phyloP scores from a whole-genome alignment of 2,888 invertebrate species.

The Ophioninae sp. region DNA sequence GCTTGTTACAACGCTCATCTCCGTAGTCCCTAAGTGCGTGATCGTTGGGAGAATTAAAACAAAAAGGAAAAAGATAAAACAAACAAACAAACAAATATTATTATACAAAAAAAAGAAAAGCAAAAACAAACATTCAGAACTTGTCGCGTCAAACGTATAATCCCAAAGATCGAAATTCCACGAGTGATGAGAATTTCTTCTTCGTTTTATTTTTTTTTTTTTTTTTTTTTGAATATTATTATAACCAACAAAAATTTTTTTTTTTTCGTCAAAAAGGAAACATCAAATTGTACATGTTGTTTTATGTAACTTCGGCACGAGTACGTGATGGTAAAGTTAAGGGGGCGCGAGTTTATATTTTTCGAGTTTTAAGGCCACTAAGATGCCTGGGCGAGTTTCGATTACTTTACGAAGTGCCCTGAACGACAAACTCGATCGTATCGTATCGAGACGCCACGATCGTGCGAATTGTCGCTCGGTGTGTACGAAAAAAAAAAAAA shows the following conservation, averaged over 20 bases:
- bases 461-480: conserved; percentile 44
- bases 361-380: neutral
- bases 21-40: conserved; percentile 37
- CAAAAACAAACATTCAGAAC: conserved; percentile 38
- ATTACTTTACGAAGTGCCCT: conserved; percentile 77
- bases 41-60: conserved; percentile 59
- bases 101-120: conserved; percentile 1
- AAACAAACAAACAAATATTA: conserved; percentile 23
- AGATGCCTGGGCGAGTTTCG: conserved; percentile 60
- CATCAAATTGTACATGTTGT: conserved; percentile 33
- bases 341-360: conserved; percentile 45
- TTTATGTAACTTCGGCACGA: conserved; percentile 17
- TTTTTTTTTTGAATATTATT: neutral
- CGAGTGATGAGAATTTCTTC: neutral
- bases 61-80: conserved; percentile 22
- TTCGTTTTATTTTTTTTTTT: neutral
- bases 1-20: conserved; percentile 44
- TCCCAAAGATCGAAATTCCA: conserved; percentile 54
- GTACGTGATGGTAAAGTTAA: conserved; percentile 6
- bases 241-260: neutral
- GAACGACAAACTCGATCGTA: conserved; percentile 55
- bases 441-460: conserved; percentile 46
- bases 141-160: conserved; percentile 51
- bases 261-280: conserved; percentile 15
- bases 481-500: conserved; percentile 15